Evolutionary conservation across 2,797 vertebrate genomes (phyloP).

Genomic region (Nannoperca australis): DNA sequence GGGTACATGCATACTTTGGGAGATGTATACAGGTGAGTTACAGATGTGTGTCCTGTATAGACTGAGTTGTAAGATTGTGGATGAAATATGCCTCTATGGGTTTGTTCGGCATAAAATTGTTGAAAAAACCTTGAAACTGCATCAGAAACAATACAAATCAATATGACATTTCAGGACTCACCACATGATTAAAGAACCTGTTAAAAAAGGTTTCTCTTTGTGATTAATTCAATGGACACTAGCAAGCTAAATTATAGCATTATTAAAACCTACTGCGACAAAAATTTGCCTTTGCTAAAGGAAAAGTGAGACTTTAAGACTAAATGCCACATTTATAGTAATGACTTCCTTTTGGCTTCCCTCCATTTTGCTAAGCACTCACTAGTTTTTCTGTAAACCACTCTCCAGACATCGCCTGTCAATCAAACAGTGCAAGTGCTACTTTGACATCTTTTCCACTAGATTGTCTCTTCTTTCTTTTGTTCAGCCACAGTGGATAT

Average conservation of each 20-base stretch:
- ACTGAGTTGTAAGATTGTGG: not conserved
- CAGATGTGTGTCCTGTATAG: not conserved
- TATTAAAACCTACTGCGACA: not conserved
- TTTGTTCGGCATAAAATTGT: constrained; percentile 11
- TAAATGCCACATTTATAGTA: constrained; percentile 56
- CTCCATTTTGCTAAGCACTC: constrained; percentile 13
- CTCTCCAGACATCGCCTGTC: constrained; percentile 51
- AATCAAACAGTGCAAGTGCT: constrained; percentile 29
- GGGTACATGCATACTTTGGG: not conserved
- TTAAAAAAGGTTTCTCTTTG: constrained; percentile 17
- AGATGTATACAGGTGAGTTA: not conserved
- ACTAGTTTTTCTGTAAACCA: constrained; percentile 20
- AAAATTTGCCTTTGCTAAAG: not conserved
- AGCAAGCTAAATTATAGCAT: constrained; percentile 23
- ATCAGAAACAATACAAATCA: constrained; percentile 31
- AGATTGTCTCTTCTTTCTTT: constrained; percentile 3
- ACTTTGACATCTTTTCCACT: not conserved
- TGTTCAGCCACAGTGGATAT: constrained; percentile 14
- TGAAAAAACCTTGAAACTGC: constrained; percentile 34
- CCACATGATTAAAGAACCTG: constrained; percentile 5
- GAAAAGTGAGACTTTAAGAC: constrained; percentile 15
- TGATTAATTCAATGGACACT: constrained; percentile 36
- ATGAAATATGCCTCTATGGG: not conserved
- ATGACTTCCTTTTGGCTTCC: constrained; percentile 39
- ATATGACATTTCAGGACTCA: constrained; percentile 21